Percentiles rank a stretch among this genome's conserved stretches.
Conservation (phyloP, 92 coral and sea anemone genomes). For the Montipora capitata region DNA sequence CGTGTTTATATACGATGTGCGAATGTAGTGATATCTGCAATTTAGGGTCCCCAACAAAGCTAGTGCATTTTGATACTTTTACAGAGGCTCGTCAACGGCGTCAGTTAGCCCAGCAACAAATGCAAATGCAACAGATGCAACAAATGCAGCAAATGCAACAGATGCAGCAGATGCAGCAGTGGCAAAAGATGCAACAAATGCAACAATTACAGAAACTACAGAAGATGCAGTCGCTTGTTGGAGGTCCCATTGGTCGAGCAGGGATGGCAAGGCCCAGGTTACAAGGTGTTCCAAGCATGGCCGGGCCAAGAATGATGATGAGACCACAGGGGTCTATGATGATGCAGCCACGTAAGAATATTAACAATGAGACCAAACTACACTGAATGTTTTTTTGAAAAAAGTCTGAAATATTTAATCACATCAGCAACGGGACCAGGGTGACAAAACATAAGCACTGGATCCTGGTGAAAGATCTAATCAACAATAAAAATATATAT, state of each 20-base stretch:
- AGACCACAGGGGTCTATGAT: slow-evolving; percentile 43
- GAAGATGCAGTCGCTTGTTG: slow-evolving; percentile 43
- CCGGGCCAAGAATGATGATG: slow-evolving; percentile 36
- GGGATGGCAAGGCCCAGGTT: slow-evolving; percentile 58
- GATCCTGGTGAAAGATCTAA: too few relatives aligned
- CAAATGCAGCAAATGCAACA: slow-evolving; percentile 67
- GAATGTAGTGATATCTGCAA: too few relatives aligned
- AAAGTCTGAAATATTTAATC: too few relatives aligned
- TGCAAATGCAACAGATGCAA: slow-evolving; percentile 52
- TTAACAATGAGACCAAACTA: not conserved
- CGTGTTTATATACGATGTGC: too few relatives aligned
- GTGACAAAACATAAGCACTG: not conserved
- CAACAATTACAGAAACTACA: slow-evolving; percentile 41
- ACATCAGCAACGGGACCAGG: too few relatives aligned
- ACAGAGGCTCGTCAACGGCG: slow-evolving; percentile 72
- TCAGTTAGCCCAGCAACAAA: slow-evolving; percentile 56
- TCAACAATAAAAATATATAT: too few relatives aligned
- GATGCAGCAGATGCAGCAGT: slow-evolving; percentile 65
- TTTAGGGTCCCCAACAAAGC: too few relatives aligned
- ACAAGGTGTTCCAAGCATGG: slow-evolving; percentile 40
- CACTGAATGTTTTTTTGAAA: not conserved
- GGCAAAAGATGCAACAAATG: slow-evolving; percentile 34
- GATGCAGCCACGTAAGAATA: slow-evolving; percentile 30
- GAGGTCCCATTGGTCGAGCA: slow-evolving; percentile 55
- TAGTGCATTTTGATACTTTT: not conserved